Evolutionary conservation across 2,888 invertebrate species (phyloP).

Genomic region (Chymomyza caudatula): DNA sequence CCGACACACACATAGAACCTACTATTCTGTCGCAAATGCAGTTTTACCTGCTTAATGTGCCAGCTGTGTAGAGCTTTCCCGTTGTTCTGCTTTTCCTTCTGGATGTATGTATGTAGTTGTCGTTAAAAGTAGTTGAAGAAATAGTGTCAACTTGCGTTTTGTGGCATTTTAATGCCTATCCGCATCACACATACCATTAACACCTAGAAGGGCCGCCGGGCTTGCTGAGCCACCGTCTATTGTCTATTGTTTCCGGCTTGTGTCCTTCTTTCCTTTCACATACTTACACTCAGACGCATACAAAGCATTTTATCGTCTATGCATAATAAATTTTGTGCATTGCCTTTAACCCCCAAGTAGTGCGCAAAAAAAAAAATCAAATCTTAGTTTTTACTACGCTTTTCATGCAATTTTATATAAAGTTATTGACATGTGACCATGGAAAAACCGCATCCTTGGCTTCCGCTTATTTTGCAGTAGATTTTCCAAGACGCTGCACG

Average conservation of each 20-base stretch:
- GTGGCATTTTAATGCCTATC: constrained; percentile 60
- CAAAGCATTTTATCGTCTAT: constrained; percentile 70
- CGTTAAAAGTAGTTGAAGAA: constrained; percentile 49
- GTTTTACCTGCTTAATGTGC: constrained; percentile 30
- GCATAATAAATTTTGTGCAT: constrained; percentile 62
- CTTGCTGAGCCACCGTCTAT: constrained; percentile 11
- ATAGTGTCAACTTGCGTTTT: constrained; percentile 68
- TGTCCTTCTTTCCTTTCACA: constrained; percentile 19
- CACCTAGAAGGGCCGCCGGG: background rate
- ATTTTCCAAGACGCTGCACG: constrained; percentile 36
- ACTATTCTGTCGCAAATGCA: constrained; percentile 21
- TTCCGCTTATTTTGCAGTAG: constrained; percentile 22
- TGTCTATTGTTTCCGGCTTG: constrained; percentile 64
- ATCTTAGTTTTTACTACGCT: constrained; percentile 12
- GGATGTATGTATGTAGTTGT: constrained; percentile 1
- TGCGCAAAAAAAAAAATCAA: constrained; percentile 26
- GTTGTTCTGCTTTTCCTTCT: background rate
- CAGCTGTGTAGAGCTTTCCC: background rate
- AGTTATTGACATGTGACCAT: constrained; percentile 55
- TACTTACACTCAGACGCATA: too few relatives aligned
- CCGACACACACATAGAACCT: constrained; percentile 25
- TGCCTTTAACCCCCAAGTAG: background rate
- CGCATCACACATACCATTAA: constrained; percentile 8
- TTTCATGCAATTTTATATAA: constrained; percentile 46
- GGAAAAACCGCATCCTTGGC: background rate